Base-by-base conservation (phyloP, 2,888 invertebrate genomes). In the Saturnia japonica region DNA sequence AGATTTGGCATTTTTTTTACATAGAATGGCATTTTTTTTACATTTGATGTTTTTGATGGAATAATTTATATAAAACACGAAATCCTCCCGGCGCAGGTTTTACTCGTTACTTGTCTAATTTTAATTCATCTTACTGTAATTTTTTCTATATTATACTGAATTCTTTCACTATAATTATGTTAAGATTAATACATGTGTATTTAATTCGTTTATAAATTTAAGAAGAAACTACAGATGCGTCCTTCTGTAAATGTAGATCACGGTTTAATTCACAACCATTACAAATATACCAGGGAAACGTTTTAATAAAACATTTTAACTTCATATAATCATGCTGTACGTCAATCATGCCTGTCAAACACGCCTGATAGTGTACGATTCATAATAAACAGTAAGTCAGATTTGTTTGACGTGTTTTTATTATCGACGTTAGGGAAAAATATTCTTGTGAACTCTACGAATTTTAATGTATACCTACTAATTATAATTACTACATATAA, bases 321-420 rank as follows among this genome's bases (percentile, higher is more conserved):
- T 40, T 40, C n/a, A 19, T 9, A 64, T 64, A 40, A 40, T 64
- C 40, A 40, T 40, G 40, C 64, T 40, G 8, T 40, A 64, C 64
- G 64, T 64, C 64, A 64, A 64, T 40, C 64, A 64, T 64, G 19
- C 64, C 64, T 64, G 64, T 64, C 64, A 64, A 40, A 64, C n/a
- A 9, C 40, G 64, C 64, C 64, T 40, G 64, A 64, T 64, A 40
- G 64, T 64, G 64, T 64, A 40, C 64, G 64, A 40, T 19, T 64
- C 64, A 64, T 64, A 64, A 64, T 40, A 64, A 64, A 64, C 64
- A 19, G 34, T 34, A 40, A 9, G 64, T 40, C 64, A 40, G 64
- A 64, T 64, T 64, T 40, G 40, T 40, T 40, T 64, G n/a, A 64
- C n/a, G 40, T 64, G 34, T 64, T 64, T 64, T 40, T 40, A 40